A percentile compares a stretch with the other conserved stretches of the same genome.
Evolutionary conservation across 2,113 vertebrate species (phyloP).

Genomic region (Verasper variegatus): DNA sequence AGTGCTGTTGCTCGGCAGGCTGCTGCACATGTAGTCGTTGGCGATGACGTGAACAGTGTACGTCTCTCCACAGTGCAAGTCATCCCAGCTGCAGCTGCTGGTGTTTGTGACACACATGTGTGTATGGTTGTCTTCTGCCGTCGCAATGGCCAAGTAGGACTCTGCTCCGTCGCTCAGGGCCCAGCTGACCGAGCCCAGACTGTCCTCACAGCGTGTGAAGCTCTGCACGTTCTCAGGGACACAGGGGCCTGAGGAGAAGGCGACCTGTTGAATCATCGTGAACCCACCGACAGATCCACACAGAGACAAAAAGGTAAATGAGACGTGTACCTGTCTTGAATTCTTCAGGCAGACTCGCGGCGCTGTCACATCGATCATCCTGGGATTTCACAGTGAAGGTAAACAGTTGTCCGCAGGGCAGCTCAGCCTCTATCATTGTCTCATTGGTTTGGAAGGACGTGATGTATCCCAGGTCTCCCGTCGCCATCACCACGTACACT

Average conservation of each 20-base stretch:
- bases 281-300: neutral
- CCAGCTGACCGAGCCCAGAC: constrained; percentile 76
- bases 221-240: constrained; percentile 62
- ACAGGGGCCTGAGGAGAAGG: constrained; percentile 74
- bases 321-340: constrained; percentile 75
- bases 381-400: constrained; percentile 72
- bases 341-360: constrained; percentile 42
- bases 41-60: constrained; percentile 74
- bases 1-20: constrained; percentile 74
- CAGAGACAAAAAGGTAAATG: neutral
- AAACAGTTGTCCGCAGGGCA: constrained; percentile 82
- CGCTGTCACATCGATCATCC: constrained; percentile 69
- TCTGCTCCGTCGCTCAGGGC: constrained; percentile 68
- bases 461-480: constrained; percentile 73
- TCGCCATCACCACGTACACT: constrained; percentile 64
- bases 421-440: constrained; percentile 47
- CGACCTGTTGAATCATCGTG: neutral
- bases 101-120: constrained; percentile 66
- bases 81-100: constrained; percentile 72
- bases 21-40: constrained; percentile 69
- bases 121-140: constrained; percentile 57
- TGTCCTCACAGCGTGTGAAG: constrained; percentile 72
- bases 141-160: constrained; percentile 75
- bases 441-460: constrained; percentile 56
- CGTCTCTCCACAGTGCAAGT: constrained; percentile 78